A percentile compares a stretch with the other conserved stretches of the same genome.
phyloP scores from a whole-genome alignment of 2,797 vertebrate species.

The Aldrovandia affinis region DNA sequence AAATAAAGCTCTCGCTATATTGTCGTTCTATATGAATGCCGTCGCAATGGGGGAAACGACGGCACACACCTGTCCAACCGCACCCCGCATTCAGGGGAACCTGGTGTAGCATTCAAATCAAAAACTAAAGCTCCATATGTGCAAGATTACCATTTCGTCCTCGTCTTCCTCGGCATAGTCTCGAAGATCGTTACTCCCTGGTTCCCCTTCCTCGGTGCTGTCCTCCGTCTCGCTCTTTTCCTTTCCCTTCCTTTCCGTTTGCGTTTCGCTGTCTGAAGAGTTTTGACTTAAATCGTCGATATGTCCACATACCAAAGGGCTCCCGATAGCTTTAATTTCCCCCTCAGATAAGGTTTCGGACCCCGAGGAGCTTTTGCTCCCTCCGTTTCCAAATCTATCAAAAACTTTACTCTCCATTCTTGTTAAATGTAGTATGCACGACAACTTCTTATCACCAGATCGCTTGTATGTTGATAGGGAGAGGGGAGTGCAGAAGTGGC shows the following conservation, averaged over 20 bases:
- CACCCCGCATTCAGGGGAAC: not conserved
- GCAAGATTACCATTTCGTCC: conserved; percentile 70
- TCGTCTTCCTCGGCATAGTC: conserved; percentile 52
- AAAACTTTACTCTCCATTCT: conserved; percentile 46
- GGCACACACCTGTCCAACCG: conserved; percentile 28
- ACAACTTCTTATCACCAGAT: conserved; percentile 1
- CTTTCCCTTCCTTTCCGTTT: conserved; percentile 32
- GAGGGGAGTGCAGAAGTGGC: conserved; percentile 13
- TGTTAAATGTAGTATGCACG: conserved; percentile 12
- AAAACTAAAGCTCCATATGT: not conserved
- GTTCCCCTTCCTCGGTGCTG: conserved; percentile 34
- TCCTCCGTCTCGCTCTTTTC: conserved; percentile 22
- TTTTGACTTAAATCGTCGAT: conserved; percentile 16
- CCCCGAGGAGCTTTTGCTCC: conserved; percentile 49
- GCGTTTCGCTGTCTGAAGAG: conserved; percentile 37
- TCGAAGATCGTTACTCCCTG: conserved; percentile 40
- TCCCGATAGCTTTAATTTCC: conserved; percentile 36
- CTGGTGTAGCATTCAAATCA: not conserved
- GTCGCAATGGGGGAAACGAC: not conserved
- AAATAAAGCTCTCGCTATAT: not conserved
- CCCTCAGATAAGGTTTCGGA: conserved; percentile 62
- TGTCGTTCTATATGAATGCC: not conserved
- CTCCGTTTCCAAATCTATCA: conserved; percentile 36
- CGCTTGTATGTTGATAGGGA: not conserved
- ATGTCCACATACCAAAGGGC: conserved; percentile 28